phyloP scores from a whole-genome alignment of 2,113 vertebrate species.

The Trichechus manatus region DNA sequence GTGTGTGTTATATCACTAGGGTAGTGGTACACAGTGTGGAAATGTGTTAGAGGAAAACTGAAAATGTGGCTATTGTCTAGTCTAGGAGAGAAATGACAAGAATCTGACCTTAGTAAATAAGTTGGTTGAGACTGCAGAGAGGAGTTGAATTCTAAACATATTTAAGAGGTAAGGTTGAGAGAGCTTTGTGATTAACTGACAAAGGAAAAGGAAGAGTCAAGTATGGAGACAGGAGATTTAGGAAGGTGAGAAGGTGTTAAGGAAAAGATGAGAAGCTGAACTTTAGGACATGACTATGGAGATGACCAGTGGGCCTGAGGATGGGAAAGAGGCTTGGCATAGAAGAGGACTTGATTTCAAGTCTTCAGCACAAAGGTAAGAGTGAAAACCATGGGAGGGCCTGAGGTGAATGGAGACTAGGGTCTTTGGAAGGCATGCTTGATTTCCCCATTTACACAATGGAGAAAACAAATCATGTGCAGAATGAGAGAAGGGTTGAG shows the following conservation, averaged over 20 bases:
- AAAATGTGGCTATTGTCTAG: not conserved
- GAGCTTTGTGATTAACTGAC: not conserved
- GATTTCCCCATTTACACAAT: not conserved
- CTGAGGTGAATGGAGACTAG: not conserved
- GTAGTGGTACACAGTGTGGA: fast-evolving
- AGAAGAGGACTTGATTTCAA: not conserved
- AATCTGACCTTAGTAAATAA: not conserved
- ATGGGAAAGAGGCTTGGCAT: not conserved
- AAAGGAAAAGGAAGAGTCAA: not conserved
- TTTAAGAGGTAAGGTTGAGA: not conserved
- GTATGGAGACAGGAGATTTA: not conserved
- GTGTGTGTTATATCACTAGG: not conserved
- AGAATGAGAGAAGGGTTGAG: not conserved
- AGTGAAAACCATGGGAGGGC: not conserved
- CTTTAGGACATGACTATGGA: not conserved
- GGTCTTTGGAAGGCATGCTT: not conserved
- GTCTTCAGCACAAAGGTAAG: not conserved
- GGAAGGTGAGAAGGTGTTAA: not conserved
- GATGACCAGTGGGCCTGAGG: no score
- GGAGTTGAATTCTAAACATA: not conserved
- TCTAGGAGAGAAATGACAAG: not conserved
- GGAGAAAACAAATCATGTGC: not conserved
- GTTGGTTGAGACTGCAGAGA: not conserved
- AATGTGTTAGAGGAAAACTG: not conserved
- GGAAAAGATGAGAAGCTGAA: not conserved